Conservation (phyloP, 2,797 vertebrate species). For the Rousettus madagascariensis region DNA sequence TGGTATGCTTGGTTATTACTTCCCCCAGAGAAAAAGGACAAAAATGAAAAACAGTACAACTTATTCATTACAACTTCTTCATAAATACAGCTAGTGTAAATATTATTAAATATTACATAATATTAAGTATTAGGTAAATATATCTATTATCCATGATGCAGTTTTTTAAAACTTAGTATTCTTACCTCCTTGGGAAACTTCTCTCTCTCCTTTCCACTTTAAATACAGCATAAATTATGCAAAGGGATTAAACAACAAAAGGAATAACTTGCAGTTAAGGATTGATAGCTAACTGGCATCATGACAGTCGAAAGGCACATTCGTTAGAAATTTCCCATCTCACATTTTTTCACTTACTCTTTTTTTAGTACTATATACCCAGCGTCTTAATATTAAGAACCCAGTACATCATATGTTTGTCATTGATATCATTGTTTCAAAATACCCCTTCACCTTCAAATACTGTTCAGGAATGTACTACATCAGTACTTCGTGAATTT, state of each 20-base stretch:
- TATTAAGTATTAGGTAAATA: background rate
- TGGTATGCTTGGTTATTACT: background rate
- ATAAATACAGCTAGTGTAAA: background rate
- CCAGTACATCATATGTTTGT: background rate
- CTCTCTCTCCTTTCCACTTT: background rate
- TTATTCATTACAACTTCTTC: background rate
- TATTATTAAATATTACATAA: background rate
- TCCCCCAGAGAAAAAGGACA: background rate
- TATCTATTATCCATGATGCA: background rate
- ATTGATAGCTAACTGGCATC: background rate
- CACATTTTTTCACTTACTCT: constrained; percentile 8
- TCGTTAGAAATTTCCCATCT: background rate
- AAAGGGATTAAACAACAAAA: background rate
- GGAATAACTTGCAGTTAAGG: background rate
- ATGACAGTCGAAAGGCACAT: background rate
- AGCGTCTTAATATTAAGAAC: constrained; percentile 15
- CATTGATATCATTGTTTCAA: background rate
- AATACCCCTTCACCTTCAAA: constrained; percentile 21
- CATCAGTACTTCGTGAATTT: constrained; percentile 2
- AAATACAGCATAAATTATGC: background rate
- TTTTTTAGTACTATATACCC: background rate
- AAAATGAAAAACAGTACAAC: background rate
- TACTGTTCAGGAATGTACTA: constrained; percentile 2
- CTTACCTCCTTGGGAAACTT: background rate
- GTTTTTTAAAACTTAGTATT: background rate